Evolutionary conservation across 2,888 invertebrate genomes (phyloP).

Genomic region (Dinocampus coccinellae): DNA sequence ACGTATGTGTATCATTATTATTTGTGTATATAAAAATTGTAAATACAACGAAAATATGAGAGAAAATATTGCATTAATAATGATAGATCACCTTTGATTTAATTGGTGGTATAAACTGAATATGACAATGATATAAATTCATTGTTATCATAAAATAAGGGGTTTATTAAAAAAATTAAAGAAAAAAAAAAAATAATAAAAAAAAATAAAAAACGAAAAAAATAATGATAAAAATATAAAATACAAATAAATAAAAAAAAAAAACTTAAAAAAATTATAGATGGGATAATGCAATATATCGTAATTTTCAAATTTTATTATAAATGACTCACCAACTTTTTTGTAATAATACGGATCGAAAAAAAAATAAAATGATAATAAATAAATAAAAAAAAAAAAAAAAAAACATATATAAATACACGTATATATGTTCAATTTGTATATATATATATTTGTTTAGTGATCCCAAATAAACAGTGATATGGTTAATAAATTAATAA

Average conservation of each 20-base stretch:
- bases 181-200: conserved; percentile 31
- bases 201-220: no score
- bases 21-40: conserved; percentile 51
- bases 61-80: background rate
- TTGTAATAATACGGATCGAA: conserved; percentile 30
- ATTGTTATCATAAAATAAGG: conserved; percentile 9
- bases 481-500: conserved; percentile 49
- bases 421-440: background rate
- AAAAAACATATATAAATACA: background rate
- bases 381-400: background rate
- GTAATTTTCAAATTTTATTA: conserved; percentile 65
- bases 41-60: conserved; percentile 1
- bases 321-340: conserved; percentile 60
- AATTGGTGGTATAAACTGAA: conserved; percentile 1
- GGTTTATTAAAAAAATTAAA: conserved; percentile 27
- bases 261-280: conserved; percentile 46
- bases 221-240: no score
- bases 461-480: conserved; percentile 66
- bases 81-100: background rate
- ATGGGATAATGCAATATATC: conserved; percentile 69
- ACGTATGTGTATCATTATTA: conserved; percentile 54
- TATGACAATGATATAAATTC: conserved; percentile 19
- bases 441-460: conserved; percentile 60
- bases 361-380: no score
- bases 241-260: no score